These are phyloP conservation scores for Melanotaenia pygmaea DNA, from an alignment of 2,797 vertebrate species.

Conservation along the genomic window DNA sequence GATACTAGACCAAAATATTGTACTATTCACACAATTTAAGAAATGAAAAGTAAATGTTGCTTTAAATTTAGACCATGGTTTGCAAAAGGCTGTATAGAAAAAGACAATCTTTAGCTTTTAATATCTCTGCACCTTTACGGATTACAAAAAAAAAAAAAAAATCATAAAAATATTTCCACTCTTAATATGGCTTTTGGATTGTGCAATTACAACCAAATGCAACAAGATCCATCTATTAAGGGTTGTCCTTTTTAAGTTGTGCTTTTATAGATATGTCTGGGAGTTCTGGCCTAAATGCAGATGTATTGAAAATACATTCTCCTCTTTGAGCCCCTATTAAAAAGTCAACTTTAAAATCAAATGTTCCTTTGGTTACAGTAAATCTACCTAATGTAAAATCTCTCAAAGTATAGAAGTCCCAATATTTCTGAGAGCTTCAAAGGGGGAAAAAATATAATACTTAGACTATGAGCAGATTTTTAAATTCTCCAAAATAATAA, in stretches of 20 bases:
- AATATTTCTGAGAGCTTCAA: constrained; percentile 26
- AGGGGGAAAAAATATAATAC: constrained; percentile 51
- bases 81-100: constrained; percentile 52
- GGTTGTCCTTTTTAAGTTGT: constrained; percentile 65
- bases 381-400: constrained; percentile 63
- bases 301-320: constrained; percentile 74
- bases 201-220: constrained; percentile 65
- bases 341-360: constrained; percentile 49
- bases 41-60: constrained; percentile 37
- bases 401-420: constrained; percentile 60
- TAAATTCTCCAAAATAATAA: constrained; percentile 61
- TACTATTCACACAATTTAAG: constrained; percentile 58
- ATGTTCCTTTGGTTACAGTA: constrained; percentile 74
- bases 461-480: constrained; percentile 54
- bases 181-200: constrained; percentile 80
- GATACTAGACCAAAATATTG: constrained; percentile 64
- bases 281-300: constrained; percentile 60
- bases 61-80: constrained; percentile 50
- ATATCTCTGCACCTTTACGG: constrained; percentile 72
- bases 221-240: constrained; percentile 44
- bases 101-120: constrained; percentile 54
- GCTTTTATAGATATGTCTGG: constrained; percentile 64
- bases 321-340: constrained; percentile 51
- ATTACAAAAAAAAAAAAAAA: constrained; percentile 65
- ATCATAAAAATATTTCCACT: constrained; percentile 67